phyloP scores from a whole-genome alignment of 2,113 vertebrate species.

The Chionis minor region DNA sequence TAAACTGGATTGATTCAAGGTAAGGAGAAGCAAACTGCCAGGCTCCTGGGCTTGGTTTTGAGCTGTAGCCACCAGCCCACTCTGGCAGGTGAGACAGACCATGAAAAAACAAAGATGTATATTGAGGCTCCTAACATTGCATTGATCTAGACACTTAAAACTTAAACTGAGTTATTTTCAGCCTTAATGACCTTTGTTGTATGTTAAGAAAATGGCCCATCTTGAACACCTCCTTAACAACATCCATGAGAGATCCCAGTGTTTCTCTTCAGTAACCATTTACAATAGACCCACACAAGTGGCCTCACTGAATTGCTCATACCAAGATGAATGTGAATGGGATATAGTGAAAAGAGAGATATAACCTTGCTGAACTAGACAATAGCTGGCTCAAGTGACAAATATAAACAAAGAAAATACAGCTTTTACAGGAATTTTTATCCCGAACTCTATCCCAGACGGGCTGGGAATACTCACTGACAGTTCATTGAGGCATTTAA shows the following conservation, averaged over 20 bases:
- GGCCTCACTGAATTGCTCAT: neutral
- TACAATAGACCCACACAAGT: neutral
- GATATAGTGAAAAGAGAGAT: neutral
- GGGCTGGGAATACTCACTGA: neutral
- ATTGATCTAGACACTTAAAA: neutral
- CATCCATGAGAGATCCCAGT: neutral
- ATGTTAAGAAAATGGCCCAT: neutral
- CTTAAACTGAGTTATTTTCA: neutral
- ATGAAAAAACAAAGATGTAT: neutral
- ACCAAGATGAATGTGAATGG: neutral
- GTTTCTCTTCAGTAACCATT: neutral
- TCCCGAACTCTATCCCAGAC: neutral
- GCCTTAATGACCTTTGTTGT: neutral
- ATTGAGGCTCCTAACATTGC: neutral
- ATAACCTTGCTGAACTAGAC: neutral
- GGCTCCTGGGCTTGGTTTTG: neutral
- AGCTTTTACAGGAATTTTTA: neutral
- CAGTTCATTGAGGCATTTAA: constrained; percentile 10
- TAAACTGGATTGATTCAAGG: neutral
- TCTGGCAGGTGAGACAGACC: neutral
- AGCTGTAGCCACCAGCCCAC: neutral
- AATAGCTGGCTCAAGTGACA: neutral
- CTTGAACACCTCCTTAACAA: neutral
- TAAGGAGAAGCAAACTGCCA: neutral
- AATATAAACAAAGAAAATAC: constrained; percentile 10